A percentile compares a stretch with the other conserved stretches of the same genome.
Evolutionary conservation across 2,888 invertebrate genomes (phyloP).

Genomic region (Ephialtes manifestator): DNA sequence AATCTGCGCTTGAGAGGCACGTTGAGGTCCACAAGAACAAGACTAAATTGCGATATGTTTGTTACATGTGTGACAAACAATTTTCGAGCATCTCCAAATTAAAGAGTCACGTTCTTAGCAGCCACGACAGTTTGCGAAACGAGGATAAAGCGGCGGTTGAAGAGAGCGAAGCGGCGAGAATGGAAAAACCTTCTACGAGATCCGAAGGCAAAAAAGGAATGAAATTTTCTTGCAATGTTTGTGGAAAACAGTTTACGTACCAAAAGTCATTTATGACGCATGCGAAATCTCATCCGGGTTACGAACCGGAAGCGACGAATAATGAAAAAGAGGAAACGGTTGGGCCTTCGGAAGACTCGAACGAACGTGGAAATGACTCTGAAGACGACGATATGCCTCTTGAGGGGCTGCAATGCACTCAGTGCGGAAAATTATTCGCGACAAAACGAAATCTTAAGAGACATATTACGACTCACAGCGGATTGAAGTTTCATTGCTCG

Average conservation of each 20-base stretch:
- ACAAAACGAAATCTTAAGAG: constrained; percentile 82
- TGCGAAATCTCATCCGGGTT: constrained; percentile 79
- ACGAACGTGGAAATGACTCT: constrained; percentile 70
- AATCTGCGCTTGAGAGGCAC: constrained; percentile 77
- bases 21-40: constrained; percentile 76
- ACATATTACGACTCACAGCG: constrained; percentile 82
- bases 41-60: constrained; percentile 78
- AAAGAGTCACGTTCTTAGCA: constrained; percentile 75
- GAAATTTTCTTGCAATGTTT: constrained; percentile 80
- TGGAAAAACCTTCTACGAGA: constrained; percentile 34
- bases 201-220: constrained; percentile 68
- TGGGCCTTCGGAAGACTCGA: constrained; percentile 36
- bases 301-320: constrained; percentile 66
- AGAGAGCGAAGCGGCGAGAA: neutral
- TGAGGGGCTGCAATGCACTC: constrained; percentile 81
- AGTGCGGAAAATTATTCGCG: constrained; percentile 82
- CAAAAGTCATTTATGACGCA: constrained; percentile 81
- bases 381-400: constrained; percentile 75
- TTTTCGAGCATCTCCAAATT: constrained; percentile 77
- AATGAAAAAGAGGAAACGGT: constrained; percentile 57
- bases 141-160: constrained; percentile 48
- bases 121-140: constrained; percentile 71
- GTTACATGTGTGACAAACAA: constrained; percentile 81
- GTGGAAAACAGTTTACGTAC: constrained; percentile 81
- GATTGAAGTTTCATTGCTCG: constrained; percentile 80